phyloP scores from a whole-genome alignment of 2,113 vertebrate genomes.

The Periophthalmus modestus region DNA sequence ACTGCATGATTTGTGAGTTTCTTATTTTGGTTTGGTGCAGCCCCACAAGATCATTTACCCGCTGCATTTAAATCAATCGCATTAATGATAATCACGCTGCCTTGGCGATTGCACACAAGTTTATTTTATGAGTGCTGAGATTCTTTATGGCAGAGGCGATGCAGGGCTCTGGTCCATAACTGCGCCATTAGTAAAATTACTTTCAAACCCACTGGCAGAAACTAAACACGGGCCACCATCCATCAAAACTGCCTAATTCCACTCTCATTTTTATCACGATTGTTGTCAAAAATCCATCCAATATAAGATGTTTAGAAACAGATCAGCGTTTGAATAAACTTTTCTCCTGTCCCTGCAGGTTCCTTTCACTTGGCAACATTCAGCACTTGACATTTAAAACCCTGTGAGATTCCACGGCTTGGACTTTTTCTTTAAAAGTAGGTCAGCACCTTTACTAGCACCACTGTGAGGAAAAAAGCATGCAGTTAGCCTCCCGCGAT shows the following conservation, averaged over 20 bases:
- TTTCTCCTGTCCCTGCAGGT: background rate
- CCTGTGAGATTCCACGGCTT: background rate
- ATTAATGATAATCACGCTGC: slow-evolving; percentile 6
- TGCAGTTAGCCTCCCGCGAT: slow-evolving; percentile 7
- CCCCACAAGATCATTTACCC: background rate
- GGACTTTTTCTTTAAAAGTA: slow-evolving; percentile 16
- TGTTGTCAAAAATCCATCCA: background rate
- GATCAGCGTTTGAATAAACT: background rate
- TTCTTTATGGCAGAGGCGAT: slow-evolving; percentile 8
- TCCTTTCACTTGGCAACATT: background rate
- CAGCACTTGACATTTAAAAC: slow-evolving; percentile 7
- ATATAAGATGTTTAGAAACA: background rate
- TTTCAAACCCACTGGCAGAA: slow-evolving; percentile 14
- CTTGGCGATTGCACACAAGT: slow-evolving; percentile 5
- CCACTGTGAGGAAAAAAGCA: slow-evolving; percentile 3
- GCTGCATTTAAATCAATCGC: slow-evolving; percentile 3
- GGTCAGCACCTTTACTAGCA: slow-evolving; percentile 9
- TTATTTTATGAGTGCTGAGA: slow-evolving; percentile 7
- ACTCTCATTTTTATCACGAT: background rate
- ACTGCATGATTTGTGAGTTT: slow-evolving; percentile 4
- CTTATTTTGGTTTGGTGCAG: slow-evolving; percentile 7
- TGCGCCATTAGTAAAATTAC: slow-evolving; percentile 9
- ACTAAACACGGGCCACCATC: slow-evolving; percentile 1
- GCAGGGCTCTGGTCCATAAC: slow-evolving; percentile 11
- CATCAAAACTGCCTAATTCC: slow-evolving; percentile 7